A percentile compares a stretch with the other conserved stretches of the same genome.
These are phyloP conservation scores for Ramphastos sulfuratus DNA, from an alignment of 2,113 vertebrate species.

Conservation along the genomic window DNA sequence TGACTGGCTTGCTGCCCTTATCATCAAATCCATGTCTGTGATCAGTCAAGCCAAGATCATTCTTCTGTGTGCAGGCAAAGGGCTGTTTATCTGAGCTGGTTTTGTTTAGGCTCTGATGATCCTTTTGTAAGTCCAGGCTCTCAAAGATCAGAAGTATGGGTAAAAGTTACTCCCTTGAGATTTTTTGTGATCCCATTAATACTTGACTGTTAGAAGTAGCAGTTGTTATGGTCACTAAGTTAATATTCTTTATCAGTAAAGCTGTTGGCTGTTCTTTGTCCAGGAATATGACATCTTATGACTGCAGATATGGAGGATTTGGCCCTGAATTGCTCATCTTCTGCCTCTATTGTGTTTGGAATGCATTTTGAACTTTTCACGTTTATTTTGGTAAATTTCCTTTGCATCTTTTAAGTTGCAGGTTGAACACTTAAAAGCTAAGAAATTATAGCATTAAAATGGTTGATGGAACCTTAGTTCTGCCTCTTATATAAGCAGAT, in stretches of 20 bases:
- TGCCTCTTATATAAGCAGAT: neutral
- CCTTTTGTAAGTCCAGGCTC: neutral
- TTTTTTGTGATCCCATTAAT: neutral
- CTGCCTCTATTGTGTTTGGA: neutral
- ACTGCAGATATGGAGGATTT: neutral
- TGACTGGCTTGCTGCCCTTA: neutral
- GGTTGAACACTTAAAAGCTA: neutral
- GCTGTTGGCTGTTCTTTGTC: neutral
- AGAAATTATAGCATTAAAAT: neutral
- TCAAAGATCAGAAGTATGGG: neutral
- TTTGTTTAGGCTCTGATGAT: neutral
- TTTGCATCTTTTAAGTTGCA: neutral
- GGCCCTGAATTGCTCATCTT: neutral
- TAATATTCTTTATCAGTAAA: neutral
- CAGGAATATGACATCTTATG: fast-evolving
- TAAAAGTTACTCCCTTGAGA: neutral
- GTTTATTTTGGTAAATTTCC: neutral
- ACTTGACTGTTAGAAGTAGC: neutral
- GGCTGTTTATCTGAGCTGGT: neutral
- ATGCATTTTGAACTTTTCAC: neutral
- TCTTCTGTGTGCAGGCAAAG: neutral
- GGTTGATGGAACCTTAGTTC: neutral
- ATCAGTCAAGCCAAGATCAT: neutral
- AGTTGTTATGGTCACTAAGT: neutral
- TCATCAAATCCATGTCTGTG: neutral